Evolutionary conservation across 2,888 invertebrate genomes (phyloP).

Genomic region (Ormyrus pomaceus): DNA sequence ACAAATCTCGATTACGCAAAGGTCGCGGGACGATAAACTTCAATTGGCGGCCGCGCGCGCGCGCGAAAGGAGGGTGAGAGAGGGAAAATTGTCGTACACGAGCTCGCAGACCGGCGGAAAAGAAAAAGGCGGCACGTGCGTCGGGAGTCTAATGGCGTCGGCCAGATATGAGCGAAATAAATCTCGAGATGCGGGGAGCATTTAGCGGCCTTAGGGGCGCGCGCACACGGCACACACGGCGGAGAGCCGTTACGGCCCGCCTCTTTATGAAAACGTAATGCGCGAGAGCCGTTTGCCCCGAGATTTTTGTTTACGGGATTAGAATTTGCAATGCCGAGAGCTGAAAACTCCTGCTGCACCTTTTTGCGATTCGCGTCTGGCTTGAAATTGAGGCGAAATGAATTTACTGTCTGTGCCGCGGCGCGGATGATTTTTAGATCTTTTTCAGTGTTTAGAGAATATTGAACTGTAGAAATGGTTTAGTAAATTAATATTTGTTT

Average conservation of each 20-base stretch:
- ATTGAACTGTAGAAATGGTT: too few relatives aligned
- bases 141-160: constrained; percentile 58
- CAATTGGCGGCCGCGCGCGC: constrained; percentile 23
- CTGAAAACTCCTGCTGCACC: too few relatives aligned
- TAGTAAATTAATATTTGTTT: too few relatives aligned
- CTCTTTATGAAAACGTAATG: constrained; percentile 39
- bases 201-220: constrained; percentile 63
- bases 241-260: constrained; percentile 57
- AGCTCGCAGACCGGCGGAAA: constrained; percentile 54
- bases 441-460: too few relatives aligned
- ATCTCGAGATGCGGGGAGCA: constrained; percentile 68
- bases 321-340: too few relatives aligned
- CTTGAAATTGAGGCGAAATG: too few relatives aligned
- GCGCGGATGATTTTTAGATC: too few relatives aligned
- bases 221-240: constrained; percentile 33
- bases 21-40: constrained; percentile 26
- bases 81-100: too few relatives aligned
- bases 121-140: constrained; percentile 56
- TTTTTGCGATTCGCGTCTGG: too few relatives aligned
- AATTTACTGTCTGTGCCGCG: too few relatives aligned
- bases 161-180: constrained; percentile 72
- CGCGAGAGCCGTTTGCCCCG: background rate
- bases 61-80: too few relatives aligned
- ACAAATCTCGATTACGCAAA: constrained; percentile 31
- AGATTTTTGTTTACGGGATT: background rate